These are phyloP conservation scores for Periophthalmus magnuspinnatus DNA, from an alignment of 2,797 vertebrate genomes.

Conservation along the genomic window DNA sequence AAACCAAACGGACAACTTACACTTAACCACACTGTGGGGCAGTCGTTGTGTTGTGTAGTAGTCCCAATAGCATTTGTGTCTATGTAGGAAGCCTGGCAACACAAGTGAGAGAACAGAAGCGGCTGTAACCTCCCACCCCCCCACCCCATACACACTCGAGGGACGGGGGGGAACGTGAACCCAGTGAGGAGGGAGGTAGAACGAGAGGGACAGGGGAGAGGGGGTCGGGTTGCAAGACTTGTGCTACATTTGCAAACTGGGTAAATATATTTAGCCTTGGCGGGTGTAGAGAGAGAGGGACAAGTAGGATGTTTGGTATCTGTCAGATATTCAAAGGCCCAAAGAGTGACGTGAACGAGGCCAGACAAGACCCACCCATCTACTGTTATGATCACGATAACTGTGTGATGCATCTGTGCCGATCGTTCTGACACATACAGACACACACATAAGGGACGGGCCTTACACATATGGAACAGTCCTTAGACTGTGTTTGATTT, in stretches of 20 bases:
- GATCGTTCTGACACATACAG: too few relatives aligned
- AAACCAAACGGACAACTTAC: constrained; percentile 63
- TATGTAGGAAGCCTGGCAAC: constrained; percentile 34
- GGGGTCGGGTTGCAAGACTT: constrained; percentile 84
- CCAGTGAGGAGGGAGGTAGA: constrained; percentile 70
- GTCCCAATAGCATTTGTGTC: constrained; percentile 36
- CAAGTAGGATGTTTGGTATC: constrained; percentile 76
- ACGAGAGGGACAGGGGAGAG: constrained; percentile 30
- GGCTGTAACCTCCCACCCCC: constrained; percentile 58
- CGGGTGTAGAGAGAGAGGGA: constrained; percentile 69
- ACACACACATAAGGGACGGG: too few relatives aligned
- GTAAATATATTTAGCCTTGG: constrained; percentile 83
- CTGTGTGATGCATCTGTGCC: too few relatives aligned
- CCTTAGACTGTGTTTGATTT: too few relatives aligned
- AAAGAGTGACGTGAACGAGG: constrained; percentile 64
- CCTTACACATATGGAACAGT: too few relatives aligned
- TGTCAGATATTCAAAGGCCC: constrained; percentile 74
- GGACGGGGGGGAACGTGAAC: constrained; percentile 75
- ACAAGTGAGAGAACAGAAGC: constrained; percentile 60
- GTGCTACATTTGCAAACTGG: constrained; percentile 86
- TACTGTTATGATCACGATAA: too few relatives aligned
- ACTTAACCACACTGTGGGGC: constrained; percentile 25
- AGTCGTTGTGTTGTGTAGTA: constrained; percentile 42
- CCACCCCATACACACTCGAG: constrained; percentile 38
- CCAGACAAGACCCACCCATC: background rate